Percentiles rank a stretch among this genome's conserved stretches.
These are phyloP conservation scores for Sus cebifrons DNA, from an alignment of 2,797 vertebrate genomes.

Conservation along the genomic window DNA sequence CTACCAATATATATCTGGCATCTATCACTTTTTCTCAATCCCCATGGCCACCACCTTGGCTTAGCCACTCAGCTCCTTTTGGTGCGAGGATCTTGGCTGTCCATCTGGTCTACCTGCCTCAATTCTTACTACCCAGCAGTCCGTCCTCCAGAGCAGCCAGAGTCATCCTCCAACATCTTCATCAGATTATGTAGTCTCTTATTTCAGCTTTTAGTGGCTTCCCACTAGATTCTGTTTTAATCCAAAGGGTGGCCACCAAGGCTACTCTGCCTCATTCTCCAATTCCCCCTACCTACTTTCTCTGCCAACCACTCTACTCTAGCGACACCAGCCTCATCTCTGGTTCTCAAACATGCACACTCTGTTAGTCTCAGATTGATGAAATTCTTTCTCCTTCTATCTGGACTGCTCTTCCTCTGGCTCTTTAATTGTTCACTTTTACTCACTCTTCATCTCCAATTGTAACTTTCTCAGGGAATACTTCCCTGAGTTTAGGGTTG, in stretches of 20 bases:
- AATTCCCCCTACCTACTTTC: neutral
- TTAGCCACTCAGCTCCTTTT: neutral
- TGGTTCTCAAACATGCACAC: neutral
- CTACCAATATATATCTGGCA: neutral
- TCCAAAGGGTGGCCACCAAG: neutral
- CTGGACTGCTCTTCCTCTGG: neutral
- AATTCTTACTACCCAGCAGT: neutral
- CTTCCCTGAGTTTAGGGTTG: neutral
- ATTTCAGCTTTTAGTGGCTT: neutral
- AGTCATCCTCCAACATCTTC: neutral
- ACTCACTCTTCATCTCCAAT: neutral
- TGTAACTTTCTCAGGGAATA: conserved; percentile 33
- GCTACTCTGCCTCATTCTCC: neutral
- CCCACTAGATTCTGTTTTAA: neutral
- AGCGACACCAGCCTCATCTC: neutral
- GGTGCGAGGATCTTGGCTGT: neutral
- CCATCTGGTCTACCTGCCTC: neutral
- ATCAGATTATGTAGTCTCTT: neutral
- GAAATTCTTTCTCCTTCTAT: neutral
- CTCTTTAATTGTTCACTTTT: neutral
- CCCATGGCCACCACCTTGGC: neutral
- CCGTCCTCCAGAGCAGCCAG: neutral
- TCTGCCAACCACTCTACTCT: neutral
- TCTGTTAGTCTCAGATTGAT: neutral
- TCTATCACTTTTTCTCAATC: neutral